phyloP scores from a whole-genome alignment of 2,113 vertebrate genomes.

The Bostrychus sinensis region DNA sequence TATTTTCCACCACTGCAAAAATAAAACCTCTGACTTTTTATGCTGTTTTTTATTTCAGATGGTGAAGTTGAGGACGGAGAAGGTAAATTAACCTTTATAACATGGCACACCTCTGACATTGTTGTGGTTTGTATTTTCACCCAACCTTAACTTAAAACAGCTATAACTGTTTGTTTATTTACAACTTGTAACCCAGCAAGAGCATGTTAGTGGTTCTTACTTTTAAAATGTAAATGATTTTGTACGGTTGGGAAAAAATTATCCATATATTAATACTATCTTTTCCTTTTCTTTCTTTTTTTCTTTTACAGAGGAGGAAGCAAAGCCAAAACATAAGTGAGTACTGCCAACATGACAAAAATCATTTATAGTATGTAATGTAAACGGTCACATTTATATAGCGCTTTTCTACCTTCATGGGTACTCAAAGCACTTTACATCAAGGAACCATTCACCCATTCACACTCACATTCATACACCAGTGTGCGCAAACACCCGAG shows the following conservation, averaged over 20 bases:
- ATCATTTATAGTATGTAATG: too few relatives aligned
- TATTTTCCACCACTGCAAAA: too few relatives aligned
- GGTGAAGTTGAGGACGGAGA: conserved; percentile 63
- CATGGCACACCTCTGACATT: not conserved
- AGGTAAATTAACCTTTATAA: conserved; percentile 42
- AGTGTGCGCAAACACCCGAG: too few relatives aligned
- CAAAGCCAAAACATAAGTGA: conserved; percentile 77
- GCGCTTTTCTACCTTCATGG: too few relatives aligned
- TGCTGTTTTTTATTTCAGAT: conserved; percentile 51
- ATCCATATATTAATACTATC: not conserved
- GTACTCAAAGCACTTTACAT: too few relatives aligned
- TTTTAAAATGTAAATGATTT: not conserved
- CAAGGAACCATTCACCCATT: too few relatives aligned
- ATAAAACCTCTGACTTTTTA: too few relatives aligned
- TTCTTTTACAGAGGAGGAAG: conserved; percentile 60
- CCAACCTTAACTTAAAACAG: not conserved
- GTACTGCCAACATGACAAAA: not conserved
- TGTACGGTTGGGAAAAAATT: not conserved
- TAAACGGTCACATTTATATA: too few relatives aligned
- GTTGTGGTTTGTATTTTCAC: not conserved
- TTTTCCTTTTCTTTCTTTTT: not conserved
- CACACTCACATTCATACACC: too few relatives aligned
- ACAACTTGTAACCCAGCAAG: not conserved
- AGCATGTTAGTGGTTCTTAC: not conserved
- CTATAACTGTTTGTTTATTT: not conserved